Evolutionary conservation across 53 echinoderm and acorn worm genomes (phyloP).

Genomic region (Hippasteria phrygiana): DNA sequence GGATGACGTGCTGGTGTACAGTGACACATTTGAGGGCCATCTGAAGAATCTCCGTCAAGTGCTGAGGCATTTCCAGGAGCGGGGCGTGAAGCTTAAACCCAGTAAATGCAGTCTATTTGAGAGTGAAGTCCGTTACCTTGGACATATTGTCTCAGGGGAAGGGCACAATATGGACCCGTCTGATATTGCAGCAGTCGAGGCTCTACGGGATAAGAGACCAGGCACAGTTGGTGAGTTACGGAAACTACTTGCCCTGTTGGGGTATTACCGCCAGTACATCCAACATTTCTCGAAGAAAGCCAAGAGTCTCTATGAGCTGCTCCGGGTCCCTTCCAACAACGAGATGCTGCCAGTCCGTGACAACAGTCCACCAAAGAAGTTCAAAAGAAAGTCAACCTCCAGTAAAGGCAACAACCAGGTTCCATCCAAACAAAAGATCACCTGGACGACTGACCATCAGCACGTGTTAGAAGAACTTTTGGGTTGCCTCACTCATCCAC

Average conservation of each 20-base stretch:
- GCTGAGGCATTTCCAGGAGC: conserved; percentile 22
- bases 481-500: conserved; percentile 5
- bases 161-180: conserved; percentile 68
- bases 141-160: conserved; percentile 44
- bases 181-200: conserved; percentile 65
- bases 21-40: conserved; percentile 68
- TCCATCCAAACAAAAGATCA: too few relatives aligned
- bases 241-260: conserved; percentile 56
- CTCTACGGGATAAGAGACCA: conserved; percentile 60
- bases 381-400: too few relatives aligned
- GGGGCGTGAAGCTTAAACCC: conserved; percentile 71
- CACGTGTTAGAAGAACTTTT: too few relatives aligned
- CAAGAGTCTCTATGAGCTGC: too few relatives aligned
- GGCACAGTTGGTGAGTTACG: conserved; percentile 66
- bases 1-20: conserved; percentile 66
- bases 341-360: too few relatives aligned
- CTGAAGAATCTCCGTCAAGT: conserved; percentile 21
- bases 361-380: too few relatives aligned
- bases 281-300: conserved; percentile 38
- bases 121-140: conserved; percentile 68
- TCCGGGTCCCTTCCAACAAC: too few relatives aligned
- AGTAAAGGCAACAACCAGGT: too few relatives aligned
- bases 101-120: conserved; percentile 30
- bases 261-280: conserved; percentile 67
- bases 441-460: too few relatives aligned